phyloP scores from a whole-genome alignment of 2,797 vertebrate genomes.

The Gymnoscopelus microlampas region DNA sequence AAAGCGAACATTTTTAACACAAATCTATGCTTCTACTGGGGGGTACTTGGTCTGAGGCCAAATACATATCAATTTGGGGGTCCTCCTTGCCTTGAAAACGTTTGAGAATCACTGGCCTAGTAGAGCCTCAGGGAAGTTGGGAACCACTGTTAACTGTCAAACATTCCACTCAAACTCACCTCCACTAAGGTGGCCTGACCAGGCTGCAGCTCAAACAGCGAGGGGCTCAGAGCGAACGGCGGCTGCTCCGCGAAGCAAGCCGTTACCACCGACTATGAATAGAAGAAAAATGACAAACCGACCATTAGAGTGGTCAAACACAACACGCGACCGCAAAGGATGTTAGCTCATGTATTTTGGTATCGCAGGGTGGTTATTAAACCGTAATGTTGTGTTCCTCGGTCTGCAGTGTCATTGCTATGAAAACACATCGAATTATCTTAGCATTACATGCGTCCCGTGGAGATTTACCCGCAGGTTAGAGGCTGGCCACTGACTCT shows the following conservation, averaged over 20 bases:
- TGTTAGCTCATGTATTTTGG: no score
- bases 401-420: neutral
- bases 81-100: no score
- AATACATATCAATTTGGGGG: no score
- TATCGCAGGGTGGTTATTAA: no score
- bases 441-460: neutral
- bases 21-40: no score
- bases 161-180: slow-evolving; percentile 74
- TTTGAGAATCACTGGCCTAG: no score
- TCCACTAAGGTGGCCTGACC: slow-evolving; percentile 81
- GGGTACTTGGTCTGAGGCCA: no score
- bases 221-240: slow-evolving; percentile 89
- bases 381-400: neutral
- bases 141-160: no score
- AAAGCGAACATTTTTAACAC: no score
- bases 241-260: slow-evolving; percentile 81
- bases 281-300: neutral
- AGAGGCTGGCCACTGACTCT: slow-evolving; percentile 83
- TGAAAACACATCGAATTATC: no score
- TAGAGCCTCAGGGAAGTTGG: no score
- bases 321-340: neutral
- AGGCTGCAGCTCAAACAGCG: slow-evolving; percentile 85
- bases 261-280: slow-evolving; percentile 76
- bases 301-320: neutral
- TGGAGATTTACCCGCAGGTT: slow-evolving; percentile 81